These are phyloP conservation scores for Apteryx mantelli DNA, from an alignment of 2,113 vertebrate species.

Conservation along the genomic window DNA sequence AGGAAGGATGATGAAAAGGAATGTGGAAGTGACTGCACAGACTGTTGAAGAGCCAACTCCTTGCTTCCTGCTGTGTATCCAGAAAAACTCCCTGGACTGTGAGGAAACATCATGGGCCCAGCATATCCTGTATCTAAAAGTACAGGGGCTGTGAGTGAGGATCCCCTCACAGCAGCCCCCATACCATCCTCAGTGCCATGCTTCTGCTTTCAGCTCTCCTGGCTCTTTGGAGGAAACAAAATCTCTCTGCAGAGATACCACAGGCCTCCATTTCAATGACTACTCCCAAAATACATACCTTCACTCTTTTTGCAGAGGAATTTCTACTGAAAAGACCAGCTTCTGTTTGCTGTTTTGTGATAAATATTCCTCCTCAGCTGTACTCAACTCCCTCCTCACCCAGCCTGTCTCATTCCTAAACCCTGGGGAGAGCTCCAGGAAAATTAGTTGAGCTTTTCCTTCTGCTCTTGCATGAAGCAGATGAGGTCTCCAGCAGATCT, in stretches of 20 bases:
- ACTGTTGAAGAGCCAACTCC: background rate
- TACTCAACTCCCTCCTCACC: background rate
- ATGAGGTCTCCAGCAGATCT: background rate
- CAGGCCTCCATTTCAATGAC: background rate
- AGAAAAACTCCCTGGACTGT: background rate
- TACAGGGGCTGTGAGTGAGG: background rate
- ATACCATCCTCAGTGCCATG: background rate
- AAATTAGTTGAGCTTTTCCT: slow-evolving; percentile 16
- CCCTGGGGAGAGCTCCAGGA: background rate
- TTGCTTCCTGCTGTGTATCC: background rate
- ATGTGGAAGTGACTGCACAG: background rate
- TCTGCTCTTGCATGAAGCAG: background rate
- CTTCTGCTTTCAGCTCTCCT: background rate
- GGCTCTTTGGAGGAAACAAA: background rate
- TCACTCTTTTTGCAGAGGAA: background rate
- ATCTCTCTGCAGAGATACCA: background rate
- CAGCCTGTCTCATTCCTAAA: background rate
- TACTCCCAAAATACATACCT: background rate
- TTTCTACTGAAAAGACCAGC: background rate
- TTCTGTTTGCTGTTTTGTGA: slow-evolving; percentile 4
- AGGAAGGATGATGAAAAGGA: background rate
- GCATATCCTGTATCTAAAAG: background rate
- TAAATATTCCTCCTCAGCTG: background rate
- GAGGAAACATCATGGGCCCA: accelerated
- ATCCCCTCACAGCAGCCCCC: background rate